Evolutionary conservation across 2,888 invertebrate species (phyloP).

Genomic region (Prosapia bicincta): DNA sequence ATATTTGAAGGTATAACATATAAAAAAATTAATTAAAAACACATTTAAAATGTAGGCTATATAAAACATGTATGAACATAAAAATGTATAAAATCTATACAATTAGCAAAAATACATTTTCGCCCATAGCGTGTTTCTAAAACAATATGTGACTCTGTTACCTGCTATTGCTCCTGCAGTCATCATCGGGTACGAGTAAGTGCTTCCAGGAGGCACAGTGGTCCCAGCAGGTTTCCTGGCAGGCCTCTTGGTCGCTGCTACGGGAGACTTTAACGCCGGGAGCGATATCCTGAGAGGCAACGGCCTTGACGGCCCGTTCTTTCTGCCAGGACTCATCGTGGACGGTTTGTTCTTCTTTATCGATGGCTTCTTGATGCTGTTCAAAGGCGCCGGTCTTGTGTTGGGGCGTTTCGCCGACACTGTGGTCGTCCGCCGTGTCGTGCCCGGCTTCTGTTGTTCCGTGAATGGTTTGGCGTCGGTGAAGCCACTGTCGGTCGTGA

Average conservation of each 20-base stretch:
- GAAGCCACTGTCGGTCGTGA: background rate
- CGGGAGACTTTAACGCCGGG: background rate
- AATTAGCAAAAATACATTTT: too few species aligned
- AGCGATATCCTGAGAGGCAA: constrained; percentile 3
- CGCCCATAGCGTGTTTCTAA: too few species aligned
- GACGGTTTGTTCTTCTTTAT: constrained; percentile 2
- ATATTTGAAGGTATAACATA: too few species aligned
- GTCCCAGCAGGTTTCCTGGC: background rate
- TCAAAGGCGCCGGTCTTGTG: constrained; percentile 4
- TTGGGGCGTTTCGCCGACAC: constrained; percentile 7
- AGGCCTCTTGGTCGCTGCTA: constrained; percentile 5
- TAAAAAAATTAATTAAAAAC: too few species aligned
- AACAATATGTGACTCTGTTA: too few species aligned
- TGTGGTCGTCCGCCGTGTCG: background rate
- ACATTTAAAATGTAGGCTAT: too few species aligned
- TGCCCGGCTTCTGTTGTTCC: background rate
- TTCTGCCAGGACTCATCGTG: background rate
- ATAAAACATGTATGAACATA: too few species aligned
- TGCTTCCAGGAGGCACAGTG: background rate
- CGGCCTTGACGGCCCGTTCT: constrained; percentile 2
- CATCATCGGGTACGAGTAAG: background rate
- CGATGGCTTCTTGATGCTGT: constrained; percentile 11
- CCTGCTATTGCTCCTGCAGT: background rate
- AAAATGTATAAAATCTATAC: too few species aligned
- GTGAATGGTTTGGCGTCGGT: background rate